Evolutionary conservation across 2,113 vertebrate genomes (phyloP).

Genomic region (Dipodomys spectabilis): DNA sequence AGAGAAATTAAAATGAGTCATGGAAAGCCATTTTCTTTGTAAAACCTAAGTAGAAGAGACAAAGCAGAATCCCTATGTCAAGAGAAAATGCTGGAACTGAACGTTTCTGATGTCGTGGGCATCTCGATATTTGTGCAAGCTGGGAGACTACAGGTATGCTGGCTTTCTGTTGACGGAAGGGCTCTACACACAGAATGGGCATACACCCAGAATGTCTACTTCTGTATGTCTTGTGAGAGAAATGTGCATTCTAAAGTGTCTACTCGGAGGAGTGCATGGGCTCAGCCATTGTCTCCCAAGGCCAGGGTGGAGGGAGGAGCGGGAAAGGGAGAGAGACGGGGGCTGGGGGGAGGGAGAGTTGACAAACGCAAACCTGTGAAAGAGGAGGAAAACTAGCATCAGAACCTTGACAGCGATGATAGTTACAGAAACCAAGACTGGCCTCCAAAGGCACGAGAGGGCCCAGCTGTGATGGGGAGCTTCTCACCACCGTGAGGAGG

Average conservation of each 20-base stretch:
- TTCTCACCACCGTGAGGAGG: background rate
- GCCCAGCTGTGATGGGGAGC: background rate
- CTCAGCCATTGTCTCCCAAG: too few species aligned
- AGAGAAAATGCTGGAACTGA: background rate
- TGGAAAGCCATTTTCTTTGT: background rate
- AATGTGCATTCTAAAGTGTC: too few species aligned
- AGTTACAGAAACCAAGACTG: too few species aligned
- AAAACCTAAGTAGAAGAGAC: background rate
- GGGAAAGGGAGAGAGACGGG: too few species aligned
- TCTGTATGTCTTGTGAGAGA: too few species aligned
- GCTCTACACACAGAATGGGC: too few species aligned
- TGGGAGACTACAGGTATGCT: background rate
- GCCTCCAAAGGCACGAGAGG: background rate
- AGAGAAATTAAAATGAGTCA: conserved; percentile 9
- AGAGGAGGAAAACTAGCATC: background rate
- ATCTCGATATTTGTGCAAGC: background rate
- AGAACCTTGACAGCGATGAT: background rate
- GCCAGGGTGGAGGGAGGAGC: too few species aligned
- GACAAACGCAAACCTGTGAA: background rate
- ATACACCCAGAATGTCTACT: too few species aligned
- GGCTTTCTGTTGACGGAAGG: background rate
- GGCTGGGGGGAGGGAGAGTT: background rate
- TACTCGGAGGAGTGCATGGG: too few species aligned
- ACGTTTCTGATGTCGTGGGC: background rate
- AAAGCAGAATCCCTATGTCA: too few species aligned